A percentile compares a stretch with the other conserved stretches of the same genome.
Conservation (phyloP, 92 coral and sea anemone species). For the Metridium senile region DNA sequence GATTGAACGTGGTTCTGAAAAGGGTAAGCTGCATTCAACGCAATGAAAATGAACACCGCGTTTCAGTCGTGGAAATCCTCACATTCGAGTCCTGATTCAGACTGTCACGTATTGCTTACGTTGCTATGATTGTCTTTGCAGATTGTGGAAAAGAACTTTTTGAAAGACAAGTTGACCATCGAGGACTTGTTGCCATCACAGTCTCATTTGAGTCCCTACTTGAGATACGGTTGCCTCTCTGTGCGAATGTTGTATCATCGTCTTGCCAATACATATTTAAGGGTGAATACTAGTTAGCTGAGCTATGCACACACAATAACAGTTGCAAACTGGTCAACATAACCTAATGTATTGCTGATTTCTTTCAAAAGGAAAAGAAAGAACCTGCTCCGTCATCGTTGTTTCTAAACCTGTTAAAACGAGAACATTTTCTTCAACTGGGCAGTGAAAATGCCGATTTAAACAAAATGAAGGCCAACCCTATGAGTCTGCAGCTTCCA, state of each 20-base stretch:
- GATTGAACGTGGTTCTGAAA: constrained; percentile 32
- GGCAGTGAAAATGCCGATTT: constrained; percentile 54
- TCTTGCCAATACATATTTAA: constrained; percentile 40
- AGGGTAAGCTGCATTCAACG: constrained; percentile 38
- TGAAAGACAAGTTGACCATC: constrained; percentile 21
- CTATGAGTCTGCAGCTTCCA: constrained; percentile 65
- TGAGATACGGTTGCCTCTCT: constrained; percentile 84
- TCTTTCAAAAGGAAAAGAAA: constrained; percentile 53
- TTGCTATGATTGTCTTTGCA: neutral
- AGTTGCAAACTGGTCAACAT: no score
- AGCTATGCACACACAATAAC: no score
- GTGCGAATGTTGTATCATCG: constrained; percentile 59
- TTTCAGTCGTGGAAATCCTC: neutral
- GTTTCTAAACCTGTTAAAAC: constrained; percentile 52
- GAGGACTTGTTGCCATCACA: constrained; percentile 47
- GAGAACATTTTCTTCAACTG: constrained; percentile 69
- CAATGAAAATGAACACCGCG: no score
- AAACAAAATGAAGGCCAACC: constrained; percentile 59
- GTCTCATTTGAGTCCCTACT: constrained; percentile 75
- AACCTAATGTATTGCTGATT: neutral
- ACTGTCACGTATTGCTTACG: no score
- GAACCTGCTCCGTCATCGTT: constrained; percentile 50
- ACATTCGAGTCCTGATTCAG: no score
- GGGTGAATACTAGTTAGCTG: no score
- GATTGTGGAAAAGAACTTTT: constrained; percentile 42